Conservation (phyloP, 2,888 invertebrate species). For the Pandemis cinnamomeana region DNA sequence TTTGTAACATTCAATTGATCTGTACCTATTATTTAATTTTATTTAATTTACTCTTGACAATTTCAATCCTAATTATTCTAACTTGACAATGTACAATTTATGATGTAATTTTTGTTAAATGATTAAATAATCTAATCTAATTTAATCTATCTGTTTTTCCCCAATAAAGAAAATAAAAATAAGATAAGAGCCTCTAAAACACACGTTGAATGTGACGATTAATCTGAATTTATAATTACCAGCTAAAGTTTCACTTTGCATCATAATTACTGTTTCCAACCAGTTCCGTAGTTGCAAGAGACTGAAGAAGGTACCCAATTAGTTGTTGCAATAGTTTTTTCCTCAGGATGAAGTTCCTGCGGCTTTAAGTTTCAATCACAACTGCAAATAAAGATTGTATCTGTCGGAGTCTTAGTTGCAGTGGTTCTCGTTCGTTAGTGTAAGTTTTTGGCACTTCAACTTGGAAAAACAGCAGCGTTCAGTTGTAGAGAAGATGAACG, state of each 20-base stretch:
- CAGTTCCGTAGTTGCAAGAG: conserved; percentile 51
- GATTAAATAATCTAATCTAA: too few species aligned
- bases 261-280: conserved; percentile 58
- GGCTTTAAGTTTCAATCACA: conserved; percentile 12
- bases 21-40: too few species aligned
- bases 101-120: too few species aligned
- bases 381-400: conserved; percentile 16
- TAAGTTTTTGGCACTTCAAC: conserved; percentile 2
- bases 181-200: neutral
- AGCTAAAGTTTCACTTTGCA: conserved; percentile 49
- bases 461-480: neutral
- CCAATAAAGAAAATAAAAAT: too few species aligned
- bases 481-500: neutral
- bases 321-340: conserved; percentile 54
- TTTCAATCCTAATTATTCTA: too few species aligned
- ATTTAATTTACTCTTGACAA: too few species aligned
- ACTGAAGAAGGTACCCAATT: conserved; percentile 60
- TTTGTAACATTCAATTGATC: too few species aligned
- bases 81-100: too few species aligned
- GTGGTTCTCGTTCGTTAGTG: neutral
- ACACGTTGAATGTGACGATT: neutral
- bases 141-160: too few species aligned
- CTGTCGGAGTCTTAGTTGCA: neutral
- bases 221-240: conserved; percentile 28
- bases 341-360: conserved; percentile 32